Evolutionary conservation across 2,888 invertebrate species (phyloP), one percentile per base, ranked within the genome.

Genomic region (Spisula subtruncata): DNA sequence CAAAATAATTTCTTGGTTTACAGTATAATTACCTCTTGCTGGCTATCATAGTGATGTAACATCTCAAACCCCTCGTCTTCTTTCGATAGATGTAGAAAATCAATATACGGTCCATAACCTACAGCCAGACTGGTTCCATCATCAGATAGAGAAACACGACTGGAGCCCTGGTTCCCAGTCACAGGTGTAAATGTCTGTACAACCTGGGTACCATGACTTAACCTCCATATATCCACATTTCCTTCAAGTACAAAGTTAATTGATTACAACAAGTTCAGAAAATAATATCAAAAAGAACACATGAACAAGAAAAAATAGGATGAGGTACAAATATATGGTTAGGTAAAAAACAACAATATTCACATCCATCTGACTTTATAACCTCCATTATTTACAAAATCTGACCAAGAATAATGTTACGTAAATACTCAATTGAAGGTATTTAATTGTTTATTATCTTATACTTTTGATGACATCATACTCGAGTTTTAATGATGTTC

Each of bases 141-240:
- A 25, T 48, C 56, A 12, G 92, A 90, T 79, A 93, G 89, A 71
- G 86, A 90, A 0, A 91, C 48, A 12, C 56, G 56, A 12, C 91
- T 79, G 8, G 56, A 60, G 54, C 66, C 56, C 81, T 86, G 79
- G 86, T 81, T 92, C 66, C 93, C 66, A 92, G 87, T 18, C 93
- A 93, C 10, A 86, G 90, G 82, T 32, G 80, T 83, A 54, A 88
- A 89, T 16, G 91, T 91, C 54, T 91, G 90, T 25, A 91, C 20
- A 6, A 90, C 86, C 87, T 60, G 93, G 93, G 88, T 87, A 80
- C 94, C 93, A 32, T 91, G 92, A 8, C 93, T 93, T 83, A 95
- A 94, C 51, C 90, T 92, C 96, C 96, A 96, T 6, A 96, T 91
- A 89, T 96, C 96, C 29, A 96, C 94, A 94, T 94, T 94, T 79